phyloP scores from a whole-genome alignment of 2,113 vertebrate species.

The Syrrhaptes paradoxus region DNA sequence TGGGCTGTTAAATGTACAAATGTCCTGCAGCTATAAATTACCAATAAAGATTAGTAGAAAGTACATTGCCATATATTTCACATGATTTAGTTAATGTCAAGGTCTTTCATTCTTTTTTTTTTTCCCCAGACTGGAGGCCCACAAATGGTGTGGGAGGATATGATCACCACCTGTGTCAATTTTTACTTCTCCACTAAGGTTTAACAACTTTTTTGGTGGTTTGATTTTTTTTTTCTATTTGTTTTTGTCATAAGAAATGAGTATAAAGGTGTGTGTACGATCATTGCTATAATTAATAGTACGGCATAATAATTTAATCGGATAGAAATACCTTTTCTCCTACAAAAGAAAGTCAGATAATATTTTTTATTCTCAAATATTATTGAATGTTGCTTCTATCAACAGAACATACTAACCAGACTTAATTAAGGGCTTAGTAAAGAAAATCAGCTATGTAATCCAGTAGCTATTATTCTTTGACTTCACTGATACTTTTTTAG shows the following conservation, averaged over 20 bases:
- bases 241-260: background rate
- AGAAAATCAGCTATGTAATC: background rate
- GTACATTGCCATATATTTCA: slow-evolving; percentile 25
- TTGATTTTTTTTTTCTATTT: background rate
- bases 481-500: background rate
- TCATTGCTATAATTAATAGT: background rate
- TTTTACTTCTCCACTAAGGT: background rate
- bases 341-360: background rate
- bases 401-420: background rate
- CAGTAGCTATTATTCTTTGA: background rate
- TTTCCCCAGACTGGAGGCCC: background rate
- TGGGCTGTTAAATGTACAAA: slow-evolving; percentile 75
- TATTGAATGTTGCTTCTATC: background rate
- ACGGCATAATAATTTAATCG: background rate
- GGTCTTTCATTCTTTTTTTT: background rate
- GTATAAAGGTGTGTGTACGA: background rate
- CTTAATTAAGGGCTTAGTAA: background rate
- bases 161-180: background rate
- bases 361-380: background rate
- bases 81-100: slow-evolving; percentile 51
- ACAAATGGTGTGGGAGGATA: background rate
- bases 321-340: background rate
- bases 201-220: background rate
- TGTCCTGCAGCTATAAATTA: slow-evolving; percentile 66
- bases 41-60: slow-evolving; percentile 34